Percentiles rank a stretch among this genome's conserved stretches.
These are phyloP conservation scores for Azorinus chamasolen DNA, from an alignment of 2,888 invertebrate genomes.

Conservation along the genomic window DNA sequence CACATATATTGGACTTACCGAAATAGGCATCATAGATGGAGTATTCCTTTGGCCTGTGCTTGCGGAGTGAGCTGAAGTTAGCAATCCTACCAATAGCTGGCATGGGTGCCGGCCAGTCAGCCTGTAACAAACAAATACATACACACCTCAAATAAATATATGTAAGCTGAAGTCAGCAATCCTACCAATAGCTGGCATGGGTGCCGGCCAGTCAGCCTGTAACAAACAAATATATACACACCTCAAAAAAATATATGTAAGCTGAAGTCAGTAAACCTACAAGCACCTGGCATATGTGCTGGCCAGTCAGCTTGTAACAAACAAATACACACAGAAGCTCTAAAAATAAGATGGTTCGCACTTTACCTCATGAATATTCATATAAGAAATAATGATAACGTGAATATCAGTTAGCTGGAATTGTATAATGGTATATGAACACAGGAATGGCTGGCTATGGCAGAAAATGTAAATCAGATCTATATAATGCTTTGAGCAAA, in stretches of 20 bases:
- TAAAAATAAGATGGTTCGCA: too few species aligned
- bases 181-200: slow-evolving; percentile 97
- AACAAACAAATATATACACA: slow-evolving; percentile 26
- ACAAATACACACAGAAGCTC: too few species aligned
- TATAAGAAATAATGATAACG: too few species aligned
- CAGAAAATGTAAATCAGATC: too few species aligned
- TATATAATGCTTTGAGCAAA: too few species aligned
- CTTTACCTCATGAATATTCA: too few species aligned
- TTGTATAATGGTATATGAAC: too few species aligned
- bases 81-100: slow-evolving; percentile 98
- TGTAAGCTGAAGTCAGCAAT: slow-evolving; percentile 93
- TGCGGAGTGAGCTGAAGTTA: slow-evolving; percentile 98
- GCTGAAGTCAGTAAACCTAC: slow-evolving; percentile 88
- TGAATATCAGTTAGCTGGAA: too few species aligned
- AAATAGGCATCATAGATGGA: slow-evolving; percentile 98
- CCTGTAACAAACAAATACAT: slow-evolving; percentile 78
- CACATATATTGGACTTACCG: too few species aligned
- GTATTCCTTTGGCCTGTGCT: slow-evolving; percentile 98
- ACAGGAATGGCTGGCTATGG: too few species aligned
- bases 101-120: slow-evolving; percentile 89
- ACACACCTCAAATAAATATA: background rate
- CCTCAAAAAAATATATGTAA: background rate
- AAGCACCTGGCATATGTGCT: too few species aligned
- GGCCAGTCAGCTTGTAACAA: too few species aligned
- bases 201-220: slow-evolving; percentile 88